Evolutionary conservation across 1,140 invertebrate species (phyloP), one percentile per base, ranked within the genome.

Genomic region (Drosophila hydei): DNA sequence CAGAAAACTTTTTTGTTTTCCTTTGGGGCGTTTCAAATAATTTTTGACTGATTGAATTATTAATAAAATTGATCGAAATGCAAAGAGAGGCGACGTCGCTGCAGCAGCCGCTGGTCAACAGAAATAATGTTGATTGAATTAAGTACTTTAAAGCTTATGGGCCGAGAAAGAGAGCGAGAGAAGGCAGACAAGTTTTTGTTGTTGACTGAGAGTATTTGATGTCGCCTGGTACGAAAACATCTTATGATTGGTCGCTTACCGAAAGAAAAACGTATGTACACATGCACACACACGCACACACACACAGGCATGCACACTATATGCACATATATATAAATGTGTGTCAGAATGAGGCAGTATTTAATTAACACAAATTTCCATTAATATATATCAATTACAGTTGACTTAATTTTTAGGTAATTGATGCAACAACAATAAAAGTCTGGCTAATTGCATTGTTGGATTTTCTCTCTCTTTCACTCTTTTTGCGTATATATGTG

Each of bases 21-120:
- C 79, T 88, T 88, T 88, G 83, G 84, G 83, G 78, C 83, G 84
- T 77, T 88, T 88, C 83, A 88, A 88, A 88, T 88, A 85, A 90
- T 90, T 90, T 85, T 90, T 89, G 72, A 88, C 87, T 90, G 87
- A 90, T 90, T 90, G 87, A 90, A 90, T 90, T 90, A 90, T 90
- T 90, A 90, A 90, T 90, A 90, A 90, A 90, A 90, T 90, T 87
- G 87, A 87, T 87, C 79, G 75, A 90, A 90, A 87, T 87, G 83
- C 83, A 87, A 88, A 87, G 84, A 87, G 78, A 78, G 42, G 30
- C 62, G 52, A 51, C 27, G 27, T 4, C 27, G 30, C 21, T 30
- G 30, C 9, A 21, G 54, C 7, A 6, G 55, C 4, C 47, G 73
- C 60, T 77, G 80, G 80, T 85, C 81, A 85, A 79, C 73, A 83